Evolutionary conservation across 2,797 vertebrate species (phyloP).

Genomic region (Acrocephalus scirpaceus): DNA sequence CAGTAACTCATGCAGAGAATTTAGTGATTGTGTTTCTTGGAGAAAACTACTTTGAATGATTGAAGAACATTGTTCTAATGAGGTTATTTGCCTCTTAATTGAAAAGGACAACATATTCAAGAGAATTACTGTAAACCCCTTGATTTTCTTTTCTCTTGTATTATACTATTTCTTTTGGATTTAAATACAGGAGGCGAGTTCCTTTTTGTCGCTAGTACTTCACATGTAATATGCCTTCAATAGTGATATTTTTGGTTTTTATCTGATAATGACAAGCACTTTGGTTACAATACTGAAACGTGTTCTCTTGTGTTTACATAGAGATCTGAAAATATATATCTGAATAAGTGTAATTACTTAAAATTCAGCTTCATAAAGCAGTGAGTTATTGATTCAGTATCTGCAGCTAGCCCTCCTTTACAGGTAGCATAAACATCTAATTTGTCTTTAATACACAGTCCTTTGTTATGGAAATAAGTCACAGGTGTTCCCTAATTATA

Average conservation of each 20-base stretch:
- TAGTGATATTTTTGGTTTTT: neutral
- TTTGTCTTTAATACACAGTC: neutral
- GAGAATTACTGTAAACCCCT: constrained; percentile 11
- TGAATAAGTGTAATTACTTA: neutral
- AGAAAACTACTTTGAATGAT: constrained; percentile 20
- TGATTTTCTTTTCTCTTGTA: constrained; percentile 6
- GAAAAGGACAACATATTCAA: constrained; percentile 37
- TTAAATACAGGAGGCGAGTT: neutral
- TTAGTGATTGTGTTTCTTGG: neutral
- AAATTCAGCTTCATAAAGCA: neutral
- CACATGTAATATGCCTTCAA: neutral
- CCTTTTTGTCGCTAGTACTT: neutral
- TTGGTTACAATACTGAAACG: neutral
- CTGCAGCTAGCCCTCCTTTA: neutral
- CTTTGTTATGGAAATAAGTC: constrained; percentile 5
- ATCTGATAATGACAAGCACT: neutral
- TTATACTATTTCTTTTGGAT: neutral
- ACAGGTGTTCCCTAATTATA: neutral
- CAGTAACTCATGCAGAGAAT: neutral
- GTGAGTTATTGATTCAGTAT: neutral
- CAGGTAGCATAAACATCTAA: neutral
- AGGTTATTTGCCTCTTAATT: constrained; percentile 63
- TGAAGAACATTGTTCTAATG: constrained; percentile 36
- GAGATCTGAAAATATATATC: neutral
- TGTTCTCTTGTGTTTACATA: neutral